Percentiles rank a stretch among this genome's conserved stretches.
These are phyloP conservation scores for Euphonia xanthogaster DNA, from an alignment of 2,797 vertebrate species.

Conservation along the genomic window DNA sequence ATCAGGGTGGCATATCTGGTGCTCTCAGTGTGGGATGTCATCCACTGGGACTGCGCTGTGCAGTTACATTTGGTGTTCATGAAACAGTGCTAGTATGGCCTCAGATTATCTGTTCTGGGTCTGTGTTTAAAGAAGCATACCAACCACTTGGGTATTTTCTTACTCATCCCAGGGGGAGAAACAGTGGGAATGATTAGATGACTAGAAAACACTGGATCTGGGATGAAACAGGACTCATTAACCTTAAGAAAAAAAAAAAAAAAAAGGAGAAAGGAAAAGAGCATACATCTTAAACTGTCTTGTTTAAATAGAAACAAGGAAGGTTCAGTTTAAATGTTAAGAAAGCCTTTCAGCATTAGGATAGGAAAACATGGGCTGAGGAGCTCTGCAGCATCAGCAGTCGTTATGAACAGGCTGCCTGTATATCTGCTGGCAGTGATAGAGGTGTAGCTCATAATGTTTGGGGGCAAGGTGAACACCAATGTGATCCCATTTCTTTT, in stretches of 20 bases:
- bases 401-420: background rate
- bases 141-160: background rate
- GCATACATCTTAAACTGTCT: background rate
- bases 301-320: background rate
- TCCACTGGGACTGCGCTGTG: fast-evolving
- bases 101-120: background rate
- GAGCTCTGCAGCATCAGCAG: background rate
- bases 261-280: background rate
- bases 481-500: background rate
- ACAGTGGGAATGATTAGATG: background rate
- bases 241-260: background rate
- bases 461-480: background rate
- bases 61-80: background rate
- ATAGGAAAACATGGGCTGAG: fast-evolving
- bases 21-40: background rate
- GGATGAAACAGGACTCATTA: background rate
- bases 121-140: background rate
- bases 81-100: background rate
- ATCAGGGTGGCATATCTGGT: background rate
- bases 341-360: background rate
- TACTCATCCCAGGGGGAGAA: background rate
- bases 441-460: background rate
- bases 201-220: background rate
- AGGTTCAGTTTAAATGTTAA: background rate
- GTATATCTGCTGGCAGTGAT: background rate